Conservation (phyloP, 2,113 vertebrate species). For the Cyprinus carpio region DNA sequence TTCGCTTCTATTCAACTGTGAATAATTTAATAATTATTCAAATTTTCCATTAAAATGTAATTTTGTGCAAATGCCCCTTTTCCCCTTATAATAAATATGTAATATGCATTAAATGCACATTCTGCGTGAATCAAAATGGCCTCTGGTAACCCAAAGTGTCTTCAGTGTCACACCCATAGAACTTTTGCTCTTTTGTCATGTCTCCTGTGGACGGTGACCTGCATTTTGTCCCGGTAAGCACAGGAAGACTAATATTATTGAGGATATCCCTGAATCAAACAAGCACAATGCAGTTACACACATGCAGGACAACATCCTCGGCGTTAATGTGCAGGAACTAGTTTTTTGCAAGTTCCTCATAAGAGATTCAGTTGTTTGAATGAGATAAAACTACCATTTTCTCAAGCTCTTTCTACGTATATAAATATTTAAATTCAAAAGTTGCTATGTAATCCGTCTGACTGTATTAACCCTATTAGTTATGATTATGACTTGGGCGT, state of each 20-base stretch:
- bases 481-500: no score
- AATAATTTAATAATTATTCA: constrained; percentile 68
- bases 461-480: no score
- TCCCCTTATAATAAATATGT: neutral
- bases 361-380: neutral
- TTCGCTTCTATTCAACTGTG: constrained; percentile 62
- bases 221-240: constrained; percentile 34
- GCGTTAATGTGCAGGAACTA: neutral
- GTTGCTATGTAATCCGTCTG: no score
- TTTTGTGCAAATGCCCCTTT: neutral
- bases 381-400: neutral
- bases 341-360: neutral
- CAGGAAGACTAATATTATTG: constrained; percentile 40
- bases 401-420: no score
- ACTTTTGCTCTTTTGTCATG: constrained; percentile 36
- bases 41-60: constrained; percentile 70
- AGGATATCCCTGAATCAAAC: constrained; percentile 55
- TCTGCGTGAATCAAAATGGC: neutral
- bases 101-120: neutral
- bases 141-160: neutral
- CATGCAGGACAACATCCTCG: neutral
- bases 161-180: constrained; percentile 21
- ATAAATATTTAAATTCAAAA: no score
- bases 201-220: constrained; percentile 45
- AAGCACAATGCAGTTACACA: constrained; percentile 29